Base-by-base conservation (phyloP, 2,797 vertebrate genomes). In the Sarcophilus harrisii region DNA sequence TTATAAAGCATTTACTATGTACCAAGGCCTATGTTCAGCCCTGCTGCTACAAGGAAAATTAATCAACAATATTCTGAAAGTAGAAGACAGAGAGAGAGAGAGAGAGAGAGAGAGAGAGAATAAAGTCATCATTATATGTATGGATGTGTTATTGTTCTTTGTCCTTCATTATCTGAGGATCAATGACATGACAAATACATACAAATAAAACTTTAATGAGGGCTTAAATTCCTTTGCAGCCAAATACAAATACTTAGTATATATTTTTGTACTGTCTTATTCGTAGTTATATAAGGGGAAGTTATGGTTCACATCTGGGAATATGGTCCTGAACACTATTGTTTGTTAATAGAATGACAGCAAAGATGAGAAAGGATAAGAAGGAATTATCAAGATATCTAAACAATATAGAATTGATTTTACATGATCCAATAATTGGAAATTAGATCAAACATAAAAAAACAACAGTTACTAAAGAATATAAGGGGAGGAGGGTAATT, bases 351-450 rank as follows among this genome's bases (percentile, higher is more conserved):
- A 94, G 27, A 92, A 92, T 87, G 93, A 73, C 13, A 57, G 21
- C 30, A 55, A 92, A 29, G 2, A 27, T 93, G 24, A 52, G 28
- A 95, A 0, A 87, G 18, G 94, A 57, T 58, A 87, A 95, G 0
- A 62, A 97, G 4, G 21, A 58, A 89, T 81, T 66, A 55, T 55
- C 54, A 55, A 55, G 5, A 55, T 11, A 55, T 11, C 55, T 93
- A 91, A 58, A 94, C 55, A 87, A 13, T 93, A 92, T 24, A 89
- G 30, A 96, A 94, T 95, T 96, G 93, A 95, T 90, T 59, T 18
- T 58, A 92, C 93, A 94, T 38, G 94, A 95, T 92, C 14, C 90
- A 91, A 92, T 55, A 58, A 81, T 27, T 45, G 2, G 38, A 92
- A 95, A 93, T 45, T 93, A 66, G 12, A 94, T 90, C 89, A 94